Evolutionary conservation across 2,113 vertebrate species (phyloP).

Genomic region (Tylochromis polylepis): DNA sequence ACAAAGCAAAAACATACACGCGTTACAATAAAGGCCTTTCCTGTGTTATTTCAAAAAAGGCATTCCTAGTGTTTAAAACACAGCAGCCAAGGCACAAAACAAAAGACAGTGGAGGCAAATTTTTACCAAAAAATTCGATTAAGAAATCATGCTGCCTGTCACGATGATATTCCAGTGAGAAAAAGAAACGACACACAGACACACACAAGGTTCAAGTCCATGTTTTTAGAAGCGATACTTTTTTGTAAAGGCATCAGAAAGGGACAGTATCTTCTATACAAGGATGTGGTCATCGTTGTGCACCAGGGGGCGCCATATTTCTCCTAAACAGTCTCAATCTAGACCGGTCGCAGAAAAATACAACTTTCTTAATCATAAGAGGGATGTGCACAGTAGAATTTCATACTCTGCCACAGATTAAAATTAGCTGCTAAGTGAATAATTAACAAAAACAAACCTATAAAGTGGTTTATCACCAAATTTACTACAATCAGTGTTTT

Average conservation of each 20-base stretch:
- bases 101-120: slow-evolving; percentile 5
- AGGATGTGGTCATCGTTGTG: neutral
- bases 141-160: neutral
- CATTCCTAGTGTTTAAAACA: slow-evolving; percentile 10
- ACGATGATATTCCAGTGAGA: neutral
- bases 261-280: neutral
- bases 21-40: neutral
- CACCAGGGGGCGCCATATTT: slow-evolving; percentile 32
- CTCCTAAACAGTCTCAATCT: neutral
- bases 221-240: neutral
- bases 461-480: slow-evolving; percentile 13
- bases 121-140: neutral
- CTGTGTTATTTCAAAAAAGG: neutral
- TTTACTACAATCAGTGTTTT: neutral
- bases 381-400: neutral
- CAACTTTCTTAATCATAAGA: neutral
- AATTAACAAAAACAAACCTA: neutral
- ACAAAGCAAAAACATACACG: neutral
- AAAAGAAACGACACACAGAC: neutral
- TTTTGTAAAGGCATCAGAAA: neutral
- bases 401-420: too few relatives aligned
- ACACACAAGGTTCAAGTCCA: neutral
- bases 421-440: neutral
- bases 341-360: neutral
- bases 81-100: slow-evolving; percentile 51